A percentile compares a stretch with the other conserved stretches of the same genome.
Evolutionary conservation across 1,140 invertebrate genomes (phyloP).

Genomic region (Drosophila fuyamai): DNA sequence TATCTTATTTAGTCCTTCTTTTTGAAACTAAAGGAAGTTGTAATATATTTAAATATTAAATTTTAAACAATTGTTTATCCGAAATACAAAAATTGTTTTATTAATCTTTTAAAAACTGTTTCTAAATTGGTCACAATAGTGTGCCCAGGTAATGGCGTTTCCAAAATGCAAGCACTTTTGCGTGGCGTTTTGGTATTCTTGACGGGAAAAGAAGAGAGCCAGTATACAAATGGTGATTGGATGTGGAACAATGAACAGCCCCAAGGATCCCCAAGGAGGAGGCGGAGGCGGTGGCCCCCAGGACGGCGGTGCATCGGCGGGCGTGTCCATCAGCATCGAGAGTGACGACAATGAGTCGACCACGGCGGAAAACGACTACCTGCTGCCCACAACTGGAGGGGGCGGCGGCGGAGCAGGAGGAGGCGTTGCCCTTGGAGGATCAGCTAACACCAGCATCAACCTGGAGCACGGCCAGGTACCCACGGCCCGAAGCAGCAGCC

Average conservation of each 20-base stretch:
- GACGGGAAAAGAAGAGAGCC: neutral
- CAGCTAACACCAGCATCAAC: constrained; percentile 40
- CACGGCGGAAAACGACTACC: constrained; percentile 63
- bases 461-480: constrained; percentile 40
- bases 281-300: constrained; percentile 20
- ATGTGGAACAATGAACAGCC: constrained; percentile 55
- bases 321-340: constrained; percentile 65
- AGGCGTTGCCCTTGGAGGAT: neutral
- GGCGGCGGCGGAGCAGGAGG: constrained; percentile 4
- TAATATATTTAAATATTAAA: too few species aligned
- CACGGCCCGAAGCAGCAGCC: constrained; percentile 43
- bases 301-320: constrained; percentile 10
- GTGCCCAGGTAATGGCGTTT: neutral
- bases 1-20: neutral
- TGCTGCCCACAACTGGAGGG: constrained; percentile 47
- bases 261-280: constrained; percentile 52
- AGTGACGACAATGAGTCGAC: constrained; percentile 77
- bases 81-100: too few species aligned
- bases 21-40: neutral
- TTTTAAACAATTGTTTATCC: too few species aligned
- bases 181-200: neutral
- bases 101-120: too few species aligned
- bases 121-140: neutral
- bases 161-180: neutral
- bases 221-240: neutral